Percentiles rank a stretch among this genome's conserved stretches.
These are phyloP conservation scores for Limulus polyphemus DNA, from an alignment of 2,888 invertebrate genomes.

Conservation along the genomic window DNA sequence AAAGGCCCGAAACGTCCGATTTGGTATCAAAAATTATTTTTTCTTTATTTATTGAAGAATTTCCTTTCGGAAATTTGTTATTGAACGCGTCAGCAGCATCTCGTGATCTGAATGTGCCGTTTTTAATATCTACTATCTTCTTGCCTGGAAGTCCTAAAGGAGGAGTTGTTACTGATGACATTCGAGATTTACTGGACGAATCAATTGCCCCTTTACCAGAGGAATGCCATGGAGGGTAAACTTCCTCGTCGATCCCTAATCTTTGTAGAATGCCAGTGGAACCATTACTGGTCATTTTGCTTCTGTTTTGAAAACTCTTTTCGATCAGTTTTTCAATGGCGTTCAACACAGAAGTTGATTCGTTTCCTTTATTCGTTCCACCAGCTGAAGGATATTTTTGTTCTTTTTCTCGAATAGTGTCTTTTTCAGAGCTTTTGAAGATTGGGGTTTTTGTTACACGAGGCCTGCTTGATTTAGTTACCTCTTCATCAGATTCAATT, in stretches of 20 bases:
- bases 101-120: too few relatives aligned
- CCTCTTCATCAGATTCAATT: neutral
- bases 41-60: too few relatives aligned
- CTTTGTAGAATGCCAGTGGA: slow-evolving; percentile 70
- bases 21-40: too few relatives aligned
- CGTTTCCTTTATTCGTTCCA: slow-evolving; percentile 13
- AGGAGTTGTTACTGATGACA: too few relatives aligned
- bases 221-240: slow-evolving; percentile 29
- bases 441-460: slow-evolving; percentile 3
- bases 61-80: too few relatives aligned
- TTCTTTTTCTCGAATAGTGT: slow-evolving; percentile 23
- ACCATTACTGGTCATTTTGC: slow-evolving; percentile 28
- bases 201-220: slow-evolving; percentile 2
- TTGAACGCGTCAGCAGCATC: too few relatives aligned
- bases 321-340: slow-evolving; percentile 94
- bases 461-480: neutral
- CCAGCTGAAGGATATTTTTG: slow-evolving; percentile 24
- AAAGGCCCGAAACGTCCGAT: too few relatives aligned
- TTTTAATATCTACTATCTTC: too few relatives aligned
- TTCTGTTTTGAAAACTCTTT: slow-evolving; percentile 72
- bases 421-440: slow-evolving; percentile 8
- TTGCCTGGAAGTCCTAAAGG: too few relatives aligned
- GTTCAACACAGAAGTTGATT: slow-evolving; percentile 64
- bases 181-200: too few relatives aligned
- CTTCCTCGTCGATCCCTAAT: slow-evolving; percentile 70